phyloP scores from a whole-genome alignment of 2,888 invertebrate species.

The Apotomis betuletana region DNA sequence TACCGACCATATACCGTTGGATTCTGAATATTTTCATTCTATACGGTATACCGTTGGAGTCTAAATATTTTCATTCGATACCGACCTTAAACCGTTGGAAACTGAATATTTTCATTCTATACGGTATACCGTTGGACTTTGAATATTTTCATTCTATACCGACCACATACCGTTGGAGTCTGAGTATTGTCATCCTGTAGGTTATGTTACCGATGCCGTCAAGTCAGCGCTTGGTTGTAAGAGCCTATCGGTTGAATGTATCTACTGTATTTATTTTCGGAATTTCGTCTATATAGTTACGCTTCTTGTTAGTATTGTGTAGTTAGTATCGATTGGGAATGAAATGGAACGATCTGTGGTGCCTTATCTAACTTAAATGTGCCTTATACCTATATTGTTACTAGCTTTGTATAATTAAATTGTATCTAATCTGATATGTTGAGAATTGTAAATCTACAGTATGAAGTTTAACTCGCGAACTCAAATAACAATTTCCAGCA shows the following conservation, averaged over 20 bases:
- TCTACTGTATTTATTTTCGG: constrained; percentile 64
- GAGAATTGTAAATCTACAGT: background rate
- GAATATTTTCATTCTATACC: too few species aligned
- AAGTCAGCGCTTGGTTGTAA: constrained; percentile 51
- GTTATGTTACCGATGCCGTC: constrained; percentile 59
- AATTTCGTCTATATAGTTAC: constrained; percentile 61
- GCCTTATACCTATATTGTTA: constrained; percentile 29
- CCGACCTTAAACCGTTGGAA: too few species aligned
- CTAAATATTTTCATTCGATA: too few species aligned
- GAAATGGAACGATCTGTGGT: constrained; percentile 64
- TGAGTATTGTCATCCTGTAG: constrained; percentile 30
- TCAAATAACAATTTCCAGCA: too few species aligned
- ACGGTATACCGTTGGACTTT: too few species aligned
- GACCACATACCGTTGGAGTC: background rate
- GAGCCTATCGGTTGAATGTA: constrained; percentile 67
- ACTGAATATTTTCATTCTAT: too few species aligned
- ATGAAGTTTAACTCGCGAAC: background rate
- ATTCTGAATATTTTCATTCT: too few species aligned
- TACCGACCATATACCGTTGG: too few species aligned
- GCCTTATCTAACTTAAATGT: constrained; percentile 54
- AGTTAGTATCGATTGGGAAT: constrained; percentile 61
- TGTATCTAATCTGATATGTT: background rate
- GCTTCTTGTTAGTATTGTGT: constrained; percentile 70
- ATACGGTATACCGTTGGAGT: too few species aligned
- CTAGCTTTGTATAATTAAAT: background rate